Evolutionary conservation across 2,797 vertebrate genomes (phyloP).

Genomic region (Orestias chungarensis): DNA sequence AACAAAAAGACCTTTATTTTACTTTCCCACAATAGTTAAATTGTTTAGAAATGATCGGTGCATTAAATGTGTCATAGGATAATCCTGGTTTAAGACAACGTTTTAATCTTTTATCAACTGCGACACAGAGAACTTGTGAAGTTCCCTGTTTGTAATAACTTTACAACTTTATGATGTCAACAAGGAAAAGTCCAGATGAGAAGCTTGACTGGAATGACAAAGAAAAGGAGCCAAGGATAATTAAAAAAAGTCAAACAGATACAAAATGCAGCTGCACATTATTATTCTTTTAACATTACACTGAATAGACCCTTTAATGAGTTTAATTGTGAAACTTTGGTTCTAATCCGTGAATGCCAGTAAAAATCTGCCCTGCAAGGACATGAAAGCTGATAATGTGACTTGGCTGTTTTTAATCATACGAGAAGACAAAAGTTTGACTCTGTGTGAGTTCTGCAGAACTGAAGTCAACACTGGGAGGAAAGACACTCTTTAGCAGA

Average conservation of each 20-base stretch:
- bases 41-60: background rate
- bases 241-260: background rate
- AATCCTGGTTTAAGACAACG: background rate
- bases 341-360: background rate
- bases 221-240: background rate
- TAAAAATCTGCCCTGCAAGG: background rate
- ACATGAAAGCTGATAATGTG: constrained; percentile 5
- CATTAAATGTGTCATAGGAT: background rate
- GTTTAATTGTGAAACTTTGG: background rate
- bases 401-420: no score
- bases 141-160: background rate
- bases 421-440: background rate
- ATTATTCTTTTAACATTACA: background rate
- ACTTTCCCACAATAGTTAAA: background rate
- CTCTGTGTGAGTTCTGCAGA: background rate
- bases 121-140: background rate
- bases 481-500: background rate
- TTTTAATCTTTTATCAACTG: background rate
- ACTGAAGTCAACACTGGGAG: background rate
- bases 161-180: background rate
- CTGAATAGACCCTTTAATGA: background rate
- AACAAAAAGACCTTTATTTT: no score
- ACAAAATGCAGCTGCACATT: no score
- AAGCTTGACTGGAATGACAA: background rate
- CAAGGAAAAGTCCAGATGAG: background rate